phyloP scores from a whole-genome alignment of 2,797 vertebrate species.

The Paratrypauchen microcephalus region DNA sequence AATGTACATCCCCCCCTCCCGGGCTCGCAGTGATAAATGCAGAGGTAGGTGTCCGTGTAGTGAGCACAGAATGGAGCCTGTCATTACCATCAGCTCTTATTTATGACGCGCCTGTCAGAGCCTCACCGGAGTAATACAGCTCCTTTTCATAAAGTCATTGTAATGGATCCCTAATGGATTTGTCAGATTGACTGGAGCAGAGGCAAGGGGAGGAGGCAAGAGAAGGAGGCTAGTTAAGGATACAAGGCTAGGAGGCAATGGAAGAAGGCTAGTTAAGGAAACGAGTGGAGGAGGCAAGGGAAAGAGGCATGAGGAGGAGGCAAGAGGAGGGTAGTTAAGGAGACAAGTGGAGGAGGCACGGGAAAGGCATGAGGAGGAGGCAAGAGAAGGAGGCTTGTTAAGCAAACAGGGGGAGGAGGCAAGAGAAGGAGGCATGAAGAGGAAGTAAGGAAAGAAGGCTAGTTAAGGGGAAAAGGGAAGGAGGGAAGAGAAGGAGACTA shows the following conservation, averaged over 20 bases:
- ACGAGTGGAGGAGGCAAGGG: conserved; percentile 1
- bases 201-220: conserved; percentile 1
- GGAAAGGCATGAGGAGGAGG: not conserved
- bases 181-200: conserved; percentile 54
- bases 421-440: too few relatives aligned
- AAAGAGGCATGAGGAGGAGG: too few relatives aligned
- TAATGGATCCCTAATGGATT: conserved; percentile 63
- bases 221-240: not conserved
- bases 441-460: not conserved
- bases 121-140: conserved; percentile 38
- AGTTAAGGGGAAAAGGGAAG: not conserved
- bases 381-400: too few relatives aligned
- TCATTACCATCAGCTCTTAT: conserved; percentile 48
- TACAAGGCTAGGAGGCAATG: conserved; percentile 1
- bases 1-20: conserved; percentile 10
- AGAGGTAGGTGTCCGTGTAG: not conserved
- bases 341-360: not conserved
- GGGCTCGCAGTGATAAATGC: conserved; percentile 3
- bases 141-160: conserved; percentile 59
- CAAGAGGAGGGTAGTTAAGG: not conserved
- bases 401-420: too few relatives aligned
- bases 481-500: not conserved
- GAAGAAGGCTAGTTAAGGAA: not conserved
- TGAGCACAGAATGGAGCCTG: conserved; percentile 4
- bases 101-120: conserved; percentile 40